Percentiles rank a stretch among this genome's conserved stretches.
phyloP scores from a whole-genome alignment of 1,140 invertebrate genomes.

The Lucilia cuprina region DNA sequence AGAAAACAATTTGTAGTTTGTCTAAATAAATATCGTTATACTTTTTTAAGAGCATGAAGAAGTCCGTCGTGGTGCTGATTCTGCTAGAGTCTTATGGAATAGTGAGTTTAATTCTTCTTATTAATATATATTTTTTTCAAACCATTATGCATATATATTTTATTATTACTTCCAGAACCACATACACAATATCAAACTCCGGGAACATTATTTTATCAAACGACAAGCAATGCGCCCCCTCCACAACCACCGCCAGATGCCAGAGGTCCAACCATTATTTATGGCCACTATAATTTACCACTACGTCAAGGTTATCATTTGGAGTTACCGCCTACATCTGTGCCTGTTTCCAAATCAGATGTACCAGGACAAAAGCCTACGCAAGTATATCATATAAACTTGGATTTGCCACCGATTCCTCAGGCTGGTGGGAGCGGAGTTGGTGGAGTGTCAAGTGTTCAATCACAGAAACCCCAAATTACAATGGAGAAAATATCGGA shows the following conservation, averaged over 20 bases:
- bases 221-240: conserved; percentile 52
- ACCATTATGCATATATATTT: background rate
- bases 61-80: conserved; percentile 74
- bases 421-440: conserved; percentile 43
- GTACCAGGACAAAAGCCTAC: conserved; percentile 47
- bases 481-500: conserved; percentile 60
- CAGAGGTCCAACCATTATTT: conserved; percentile 52
- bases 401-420: conserved; percentile 57
- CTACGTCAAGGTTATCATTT: conserved; percentile 53
- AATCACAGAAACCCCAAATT: conserved; percentile 53
- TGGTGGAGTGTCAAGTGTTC: conserved; percentile 42
- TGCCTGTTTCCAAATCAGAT: conserved; percentile 48
- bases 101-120: conserved; percentile 68
- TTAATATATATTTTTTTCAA: no score
- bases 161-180: conserved; percentile 47
- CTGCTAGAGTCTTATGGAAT: conserved; percentile 81
- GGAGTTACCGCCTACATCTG: conserved; percentile 48
- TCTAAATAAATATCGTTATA: background rate
- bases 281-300: conserved; percentile 45
- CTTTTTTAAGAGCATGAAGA: conserved; percentile 75
- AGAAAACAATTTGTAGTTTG: background rate
- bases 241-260: conserved; percentile 54
- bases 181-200: conserved; percentile 54
- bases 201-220: conserved; percentile 58
- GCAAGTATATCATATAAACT: conserved; percentile 58